Base-by-base conservation (phyloP, 2,113 vertebrate genomes). In the Heptranchias perlo region DNA sequence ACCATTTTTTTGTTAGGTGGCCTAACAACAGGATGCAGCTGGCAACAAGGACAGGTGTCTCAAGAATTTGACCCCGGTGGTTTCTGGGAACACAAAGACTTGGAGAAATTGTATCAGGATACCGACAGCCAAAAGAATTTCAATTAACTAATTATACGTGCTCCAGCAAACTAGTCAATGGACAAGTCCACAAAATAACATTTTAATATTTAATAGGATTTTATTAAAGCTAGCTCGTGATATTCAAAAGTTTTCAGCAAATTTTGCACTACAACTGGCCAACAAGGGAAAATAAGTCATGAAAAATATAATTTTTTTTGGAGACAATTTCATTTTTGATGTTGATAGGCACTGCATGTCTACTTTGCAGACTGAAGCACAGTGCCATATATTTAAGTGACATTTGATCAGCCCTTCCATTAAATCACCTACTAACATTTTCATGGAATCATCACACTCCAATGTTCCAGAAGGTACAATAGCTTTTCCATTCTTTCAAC, bases 21-120 rank as follows among this genome's bases (percentile, higher is more conserved):
- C 39, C 52, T 95, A 73, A 95, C 44, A 67, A 69, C 94, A 73
- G 94, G 18, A 28, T 95, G 28, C 39, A 35, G 47, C 94, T 69
- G 44, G 44, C 13, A 95, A 95, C 65, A 69, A 35, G 94, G 65
- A 73, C 65, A 95, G 47, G 89, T 93, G 58, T 58, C 65, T 69
- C 28, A 69, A 47, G 28, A 95, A 35, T 52, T 95, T 95, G 94
- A 95, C 94, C 44, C 65, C 14, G 3, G 11, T 52, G 64, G 23
- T 69, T 95, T 95, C 94, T 69, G 94, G 0, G 94, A 95, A 31
- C 94, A 95, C 28, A 52, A 95, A 67, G 64, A 23, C 94, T 69
- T 95, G 65, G 23, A 35, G 10, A 67, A 47, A 73, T 93, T 95
- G 28, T 21, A 69, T 16, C 7, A 49, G 23, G 62, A 35, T 69